Evolutionary conservation across 2,797 vertebrate species (phyloP), one percentile per base, ranked within the genome.

Genomic region (Scolopax rusticola): DNA sequence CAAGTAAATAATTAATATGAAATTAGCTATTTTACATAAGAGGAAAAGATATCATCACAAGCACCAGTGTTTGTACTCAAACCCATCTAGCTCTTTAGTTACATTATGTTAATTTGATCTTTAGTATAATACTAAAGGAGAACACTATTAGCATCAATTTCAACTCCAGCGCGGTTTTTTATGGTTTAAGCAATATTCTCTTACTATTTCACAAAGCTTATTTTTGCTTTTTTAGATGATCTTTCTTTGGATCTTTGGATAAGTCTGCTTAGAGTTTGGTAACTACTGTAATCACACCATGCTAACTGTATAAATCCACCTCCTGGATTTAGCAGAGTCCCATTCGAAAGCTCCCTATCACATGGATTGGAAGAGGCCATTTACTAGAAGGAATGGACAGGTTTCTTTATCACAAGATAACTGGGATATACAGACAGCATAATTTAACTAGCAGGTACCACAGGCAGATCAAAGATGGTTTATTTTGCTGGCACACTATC

Each of bases 1-100:
- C n/a, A 89, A 96, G 80, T 51, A 95, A 97, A 76, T 7, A 93
- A 89, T 45, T 51, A 47, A 38, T 85, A 73, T 60, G 4, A 54
- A 88, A 70, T 93, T 36, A 96, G 79, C 8, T 57, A 30, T 57
- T 68, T 90, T 48, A 78, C 6, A 45, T 65, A 53, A 75, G 53
- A 82, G n/a, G 25, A 12, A 33, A 68, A 81, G 41, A 51, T 6
- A 64, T 1, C 8, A 70, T 38, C 56, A 86, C 40, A 64, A 89
- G n/a, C 12, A 84, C 17, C 45, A 40, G 11, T 7, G 40, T 36
- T 61, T 71, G 40, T 4, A 45, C 54, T 64, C 50, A 57, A 84
- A 90, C 17, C 12, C 47, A 50, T 4, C 78, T 69, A 88, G 33
- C 50, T 81, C 7, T 38, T 77, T 7, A 47, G 40, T 67, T 67